Percentiles rank a stretch among this genome's conserved stretches.
These are phyloP conservation scores for Prolemur simus DNA, from an alignment of 2,113 vertebrate genomes.

Conservation along the genomic window DNA sequence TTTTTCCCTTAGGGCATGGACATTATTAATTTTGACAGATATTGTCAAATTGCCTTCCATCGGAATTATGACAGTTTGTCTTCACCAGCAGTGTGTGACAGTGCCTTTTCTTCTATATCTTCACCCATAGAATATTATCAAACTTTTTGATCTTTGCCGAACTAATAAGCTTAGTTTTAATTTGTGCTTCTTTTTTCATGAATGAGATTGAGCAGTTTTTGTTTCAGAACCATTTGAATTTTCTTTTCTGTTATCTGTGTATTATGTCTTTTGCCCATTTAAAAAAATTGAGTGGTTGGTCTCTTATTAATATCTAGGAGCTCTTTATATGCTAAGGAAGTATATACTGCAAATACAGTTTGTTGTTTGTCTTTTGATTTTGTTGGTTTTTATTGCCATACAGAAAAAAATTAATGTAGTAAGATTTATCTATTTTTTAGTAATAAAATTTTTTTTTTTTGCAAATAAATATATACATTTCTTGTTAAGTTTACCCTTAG, in stretches of 20 bases:
- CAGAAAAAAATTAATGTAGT: not conserved
- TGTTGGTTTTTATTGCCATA: not conserved
- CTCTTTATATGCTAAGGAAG: conserved; percentile 10
- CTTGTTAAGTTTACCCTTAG: not conserved
- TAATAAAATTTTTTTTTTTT: conserved; percentile 45
- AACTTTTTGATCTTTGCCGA: conserved; percentile 14
- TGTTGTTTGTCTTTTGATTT: conserved; percentile 44
- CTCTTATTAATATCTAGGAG: not conserved
- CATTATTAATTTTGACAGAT: conserved; percentile 14
- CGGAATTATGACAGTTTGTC: not conserved
- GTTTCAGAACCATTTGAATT: conserved; percentile 17
- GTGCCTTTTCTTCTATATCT: not conserved
- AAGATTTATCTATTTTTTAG: not conserved
- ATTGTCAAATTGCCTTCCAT: not conserved
- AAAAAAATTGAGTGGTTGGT: not conserved
- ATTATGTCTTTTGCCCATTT: not conserved
- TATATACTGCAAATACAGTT: not conserved
- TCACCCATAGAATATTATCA: conserved; percentile 5
- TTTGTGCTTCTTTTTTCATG: not conserved
- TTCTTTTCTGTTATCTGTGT: conserved; percentile 10
- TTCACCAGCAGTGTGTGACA: not conserved
- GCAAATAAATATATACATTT: conserved; percentile 8
- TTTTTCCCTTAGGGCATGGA: not conserved
- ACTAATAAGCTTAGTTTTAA: not conserved
- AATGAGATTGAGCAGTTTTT: not conserved